Evolutionary conservation across 2,113 vertebrate species (phyloP), one percentile per base, ranked within the genome.

Genomic region (Kobus ellipsiprymnus): DNA sequence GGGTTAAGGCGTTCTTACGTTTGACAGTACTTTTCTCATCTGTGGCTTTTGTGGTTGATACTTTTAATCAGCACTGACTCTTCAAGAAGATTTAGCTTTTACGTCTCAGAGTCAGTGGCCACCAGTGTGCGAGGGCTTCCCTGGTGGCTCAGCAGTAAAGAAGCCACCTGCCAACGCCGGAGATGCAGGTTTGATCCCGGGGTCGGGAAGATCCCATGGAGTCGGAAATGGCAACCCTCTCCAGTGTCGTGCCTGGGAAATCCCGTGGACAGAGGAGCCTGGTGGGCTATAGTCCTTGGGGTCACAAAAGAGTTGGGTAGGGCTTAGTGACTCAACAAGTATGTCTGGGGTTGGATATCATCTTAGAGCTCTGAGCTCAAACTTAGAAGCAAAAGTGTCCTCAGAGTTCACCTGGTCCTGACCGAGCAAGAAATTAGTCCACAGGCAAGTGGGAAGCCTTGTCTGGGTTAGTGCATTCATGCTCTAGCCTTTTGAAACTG

Each of bases 51-150:
- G 77, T 67, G 44, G 33, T 85, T 4, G 50, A 91, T 81, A 85
- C 92, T 97, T 98, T 87, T 95, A 50, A 93, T 95, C 91, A 90
- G 57, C 95, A 46, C 81, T 0, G 8, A 14, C 78, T 86, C 82
- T 77, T 97, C 46, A 30, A 62, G 60, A 44, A 94, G 50, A 62
- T 82, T 87, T 48, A 55, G 95, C 86, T 81, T 12, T 95, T 64
- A 55, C 84, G 55, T 95, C 89, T 91, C 50, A 7, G 96, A 74
- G 82, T 87, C 44, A 85, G 64, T 27, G 74, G 64, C 15, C 6
- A 55, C 94, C 2, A 0, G 27, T 0, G 40, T 12, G 46, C 23
- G 23, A 14, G 36, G 64, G 36, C 36, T 27, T 77, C 12, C 71
- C 71, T 77, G 71, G 12, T 77, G 71, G 71, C 12, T 77, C 23